Conservation (phyloP, 2,888 invertebrate genomes). For the Serripes groenlandicus region DNA sequence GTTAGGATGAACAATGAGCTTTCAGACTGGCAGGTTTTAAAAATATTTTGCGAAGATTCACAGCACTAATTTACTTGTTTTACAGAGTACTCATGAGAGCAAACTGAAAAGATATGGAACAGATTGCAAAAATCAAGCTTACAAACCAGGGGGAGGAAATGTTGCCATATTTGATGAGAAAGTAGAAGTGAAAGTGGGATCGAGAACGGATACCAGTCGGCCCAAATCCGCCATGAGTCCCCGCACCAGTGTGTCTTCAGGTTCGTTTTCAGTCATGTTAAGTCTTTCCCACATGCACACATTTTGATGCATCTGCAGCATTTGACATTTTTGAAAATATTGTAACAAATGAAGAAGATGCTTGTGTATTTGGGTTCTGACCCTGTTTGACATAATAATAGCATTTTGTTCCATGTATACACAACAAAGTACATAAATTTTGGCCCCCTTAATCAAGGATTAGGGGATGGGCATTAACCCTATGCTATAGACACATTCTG, state of each 20-base stretch:
- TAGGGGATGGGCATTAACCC: too few relatives aligned
- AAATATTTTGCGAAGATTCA: too few relatives aligned
- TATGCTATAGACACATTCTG: too few relatives aligned
- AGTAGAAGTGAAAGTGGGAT: constrained; percentile 64
- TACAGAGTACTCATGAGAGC: constrained; percentile 66
- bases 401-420: too few relatives aligned
- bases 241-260: constrained; percentile 14
- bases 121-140: constrained; percentile 69
- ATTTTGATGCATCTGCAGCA: too few relatives aligned
- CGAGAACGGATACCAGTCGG: constrained; percentile 68
- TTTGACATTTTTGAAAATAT: background rate
- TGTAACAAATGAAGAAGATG: background rate
- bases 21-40: too few relatives aligned
- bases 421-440: too few relatives aligned
- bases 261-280: background rate
- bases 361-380: too few relatives aligned
- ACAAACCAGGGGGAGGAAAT: constrained; percentile 77
- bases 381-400: too few relatives aligned
- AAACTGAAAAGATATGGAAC: constrained; percentile 74
- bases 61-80: constrained; percentile 12
- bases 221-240: constrained; percentile 59
- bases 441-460: too few relatives aligned
- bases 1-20: too few relatives aligned
- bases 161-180: constrained; percentile 74
- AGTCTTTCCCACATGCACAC: too few relatives aligned